Conservation (phyloP, 2,888 invertebrate species). For the Cenopis cana region DNA sequence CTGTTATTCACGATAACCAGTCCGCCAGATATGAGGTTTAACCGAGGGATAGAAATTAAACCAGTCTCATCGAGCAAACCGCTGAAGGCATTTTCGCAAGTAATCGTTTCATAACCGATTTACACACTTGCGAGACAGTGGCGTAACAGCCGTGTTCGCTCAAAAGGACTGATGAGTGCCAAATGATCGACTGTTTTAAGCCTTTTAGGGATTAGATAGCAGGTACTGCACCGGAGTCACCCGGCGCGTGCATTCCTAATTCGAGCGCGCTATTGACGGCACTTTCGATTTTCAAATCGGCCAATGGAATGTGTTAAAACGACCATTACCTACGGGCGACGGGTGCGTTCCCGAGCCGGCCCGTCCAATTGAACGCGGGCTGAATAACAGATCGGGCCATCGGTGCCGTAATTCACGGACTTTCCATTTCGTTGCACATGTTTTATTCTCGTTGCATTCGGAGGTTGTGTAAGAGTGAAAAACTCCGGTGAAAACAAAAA, state of each 20-base stretch:
- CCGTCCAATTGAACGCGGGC: constrained; percentile 55
- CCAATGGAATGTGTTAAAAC: constrained; percentile 51
- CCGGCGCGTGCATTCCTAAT: constrained; percentile 57
- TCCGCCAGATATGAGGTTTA: neutral
- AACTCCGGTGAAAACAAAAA: constrained; percentile 46
- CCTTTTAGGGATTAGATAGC: neutral
- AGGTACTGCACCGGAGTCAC: constrained; percentile 31
- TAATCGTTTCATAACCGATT: constrained; percentile 62
- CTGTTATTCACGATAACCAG: neutral
- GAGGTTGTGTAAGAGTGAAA: constrained; percentile 55
- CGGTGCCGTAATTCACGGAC: constrained; percentile 54
- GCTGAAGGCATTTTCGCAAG: constrained; percentile 60
- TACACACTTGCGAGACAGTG: constrained; percentile 45
- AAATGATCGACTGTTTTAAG: neutral
- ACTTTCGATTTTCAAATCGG: constrained; percentile 66
- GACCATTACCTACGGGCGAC: constrained; percentile 40
- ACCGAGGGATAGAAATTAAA: constrained; percentile 44
- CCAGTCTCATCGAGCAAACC: constrained; percentile 49
- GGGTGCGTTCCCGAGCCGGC: constrained; percentile 28
- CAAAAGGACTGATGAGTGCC: neutral
- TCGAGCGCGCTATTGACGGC: constrained; percentile 59
- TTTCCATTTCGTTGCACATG: constrained; percentile 71
- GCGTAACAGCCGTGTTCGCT: constrained; percentile 39
- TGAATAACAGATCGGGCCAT: constrained; percentile 60
- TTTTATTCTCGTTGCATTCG: constrained; percentile 60